Evolutionary conservation across 2,888 invertebrate genomes (phyloP).

Genomic region (Hermodice carunculata): DNA sequence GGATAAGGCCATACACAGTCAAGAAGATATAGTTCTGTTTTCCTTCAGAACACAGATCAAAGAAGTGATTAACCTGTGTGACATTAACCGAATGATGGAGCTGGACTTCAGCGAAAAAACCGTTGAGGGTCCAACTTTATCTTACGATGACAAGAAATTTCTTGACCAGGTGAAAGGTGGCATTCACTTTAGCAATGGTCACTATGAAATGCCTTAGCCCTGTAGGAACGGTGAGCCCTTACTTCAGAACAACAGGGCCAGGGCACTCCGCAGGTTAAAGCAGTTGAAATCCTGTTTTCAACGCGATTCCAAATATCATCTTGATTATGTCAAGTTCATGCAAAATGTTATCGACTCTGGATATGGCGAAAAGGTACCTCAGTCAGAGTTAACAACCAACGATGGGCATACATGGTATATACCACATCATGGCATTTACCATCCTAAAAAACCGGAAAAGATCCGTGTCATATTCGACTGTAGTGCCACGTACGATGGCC

Average conservation of each 20-base stretch:
- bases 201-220: slow-evolving; percentile 16
- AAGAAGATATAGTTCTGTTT: no score
- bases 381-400: not conserved
- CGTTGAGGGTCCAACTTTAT: not conserved
- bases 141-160: slow-evolving; percentile 1
- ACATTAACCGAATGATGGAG: no score
- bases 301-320: not conserved
- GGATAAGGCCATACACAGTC: no score
- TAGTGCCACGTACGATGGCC: slow-evolving; percentile 12
- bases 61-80: no score
- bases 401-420: slow-evolving; percentile 17
- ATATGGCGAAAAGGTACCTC: slow-evolving; percentile 8
- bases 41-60: no score
- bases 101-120: no score
- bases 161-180: not conserved
- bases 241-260: slow-evolving; percentile 11
- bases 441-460: slow-evolving; percentile 27
- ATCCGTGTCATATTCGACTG: slow-evolving; percentile 28
- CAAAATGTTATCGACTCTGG: not conserved
- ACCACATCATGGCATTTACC: slow-evolving; percentile 29
- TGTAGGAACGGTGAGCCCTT: not conserved
- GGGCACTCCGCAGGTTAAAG: not conserved
- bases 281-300: not conserved
- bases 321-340: slow-evolving; percentile 14
- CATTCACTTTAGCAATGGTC: slow-evolving; percentile 3